Percentiles rank a stretch among this genome's conserved stretches.
These are phyloP conservation scores for Rattus rattus DNA, from an alignment of 2,113 vertebrate species.

Conservation along the genomic window DNA sequence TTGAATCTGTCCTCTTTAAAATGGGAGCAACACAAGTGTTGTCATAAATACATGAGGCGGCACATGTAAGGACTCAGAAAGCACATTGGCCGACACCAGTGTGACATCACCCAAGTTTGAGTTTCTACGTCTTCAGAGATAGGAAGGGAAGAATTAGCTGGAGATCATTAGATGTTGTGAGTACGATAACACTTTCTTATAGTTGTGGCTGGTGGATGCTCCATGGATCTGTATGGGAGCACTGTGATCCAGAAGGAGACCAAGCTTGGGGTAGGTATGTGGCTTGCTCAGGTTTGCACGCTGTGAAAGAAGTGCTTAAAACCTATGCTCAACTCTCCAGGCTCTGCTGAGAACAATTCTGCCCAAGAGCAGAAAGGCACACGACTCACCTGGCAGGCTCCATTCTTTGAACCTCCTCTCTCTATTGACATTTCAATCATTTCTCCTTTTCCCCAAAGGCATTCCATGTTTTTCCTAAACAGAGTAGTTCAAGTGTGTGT, in stretches of 20 bases:
- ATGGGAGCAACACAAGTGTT: background rate
- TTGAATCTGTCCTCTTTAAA: conserved; percentile 23
- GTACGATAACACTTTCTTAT: background rate
- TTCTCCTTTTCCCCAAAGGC: background rate
- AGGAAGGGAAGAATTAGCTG: background rate
- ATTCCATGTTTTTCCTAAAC: background rate
- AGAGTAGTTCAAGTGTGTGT: background rate
- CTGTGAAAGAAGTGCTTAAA: background rate
- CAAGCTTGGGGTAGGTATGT: background rate
- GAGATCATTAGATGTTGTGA: background rate
- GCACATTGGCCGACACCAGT: background rate
- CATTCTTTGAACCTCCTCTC: conserved; percentile 16
- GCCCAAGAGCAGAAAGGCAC: background rate
- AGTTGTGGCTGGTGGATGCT: background rate
- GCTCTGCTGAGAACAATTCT: background rate
- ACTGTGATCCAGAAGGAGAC: background rate
- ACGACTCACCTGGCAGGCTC: background rate
- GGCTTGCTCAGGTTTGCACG: background rate
- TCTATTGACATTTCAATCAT: background rate
- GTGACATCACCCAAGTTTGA: background rate
- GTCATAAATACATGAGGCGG: background rate
- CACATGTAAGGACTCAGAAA: background rate
- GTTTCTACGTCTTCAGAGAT: background rate
- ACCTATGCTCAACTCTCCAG: background rate
- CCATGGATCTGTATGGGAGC: background rate